These are phyloP conservation scores for Drosophila neonasuta DNA, from an alignment of 2,888 invertebrate species.

Conservation along the genomic window DNA sequence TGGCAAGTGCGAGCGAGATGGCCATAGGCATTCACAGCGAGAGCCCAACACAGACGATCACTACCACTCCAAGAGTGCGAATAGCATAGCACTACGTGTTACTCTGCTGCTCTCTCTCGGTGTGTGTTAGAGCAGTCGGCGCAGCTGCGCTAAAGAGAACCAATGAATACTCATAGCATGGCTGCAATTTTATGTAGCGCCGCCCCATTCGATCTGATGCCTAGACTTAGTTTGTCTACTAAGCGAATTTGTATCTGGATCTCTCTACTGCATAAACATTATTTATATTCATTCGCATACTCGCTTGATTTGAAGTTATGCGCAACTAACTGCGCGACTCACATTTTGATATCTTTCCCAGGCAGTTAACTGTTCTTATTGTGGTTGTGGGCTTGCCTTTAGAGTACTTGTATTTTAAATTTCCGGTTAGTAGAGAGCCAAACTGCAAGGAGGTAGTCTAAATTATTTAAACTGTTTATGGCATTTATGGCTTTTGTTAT, in stretches of 20 bases:
- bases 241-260: conserved; percentile 46
- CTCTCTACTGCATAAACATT: conserved; percentile 50
- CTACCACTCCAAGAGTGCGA: conserved; percentile 17
- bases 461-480: background rate
- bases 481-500: background rate
- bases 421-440: background rate
- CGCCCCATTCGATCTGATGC: conserved; percentile 50
- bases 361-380: conserved; percentile 18
- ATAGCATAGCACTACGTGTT: conserved; percentile 30
- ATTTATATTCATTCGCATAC: conserved; percentile 55
- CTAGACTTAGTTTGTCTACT: conserved; percentile 26
- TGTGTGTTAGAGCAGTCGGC: conserved; percentile 43
- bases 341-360: conserved; percentile 24
- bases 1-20: conserved; percentile 44
- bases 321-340: conserved; percentile 30
- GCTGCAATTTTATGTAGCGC: conserved; percentile 73
- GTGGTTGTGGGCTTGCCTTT: conserved; percentile 1
- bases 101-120: conserved; percentile 4
- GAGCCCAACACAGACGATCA: conserved; percentile 25
- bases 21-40: conserved; percentile 22
- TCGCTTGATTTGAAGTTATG: conserved; percentile 72
- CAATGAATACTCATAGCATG: conserved; percentile 65
- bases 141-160: conserved; percentile 47
- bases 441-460: background rate
- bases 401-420: background rate